A percentile compares a stretch with the other conserved stretches of the same genome.
Evolutionary conservation across 2,888 invertebrate genomes (phyloP).

Genomic region (Hypselothyrea guttata): DNA sequence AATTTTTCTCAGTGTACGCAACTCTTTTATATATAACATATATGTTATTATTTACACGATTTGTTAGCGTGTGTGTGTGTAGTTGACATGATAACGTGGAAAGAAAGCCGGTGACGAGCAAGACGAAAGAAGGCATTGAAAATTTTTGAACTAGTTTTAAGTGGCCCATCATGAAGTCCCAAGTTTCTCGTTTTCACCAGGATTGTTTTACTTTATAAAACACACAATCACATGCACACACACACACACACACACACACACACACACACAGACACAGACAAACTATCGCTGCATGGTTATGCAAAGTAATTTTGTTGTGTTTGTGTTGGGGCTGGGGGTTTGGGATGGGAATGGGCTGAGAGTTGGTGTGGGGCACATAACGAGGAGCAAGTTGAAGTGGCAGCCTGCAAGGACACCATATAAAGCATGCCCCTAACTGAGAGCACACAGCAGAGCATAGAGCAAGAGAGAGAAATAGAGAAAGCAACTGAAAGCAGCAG

Average conservation of each 20-base stretch:
- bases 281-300: constrained; percentile 73
- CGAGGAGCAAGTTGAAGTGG: constrained; percentile 46
- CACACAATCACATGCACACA: constrained; percentile 44
- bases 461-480: not conserved
- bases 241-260: constrained; percentile 14
- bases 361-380: constrained; percentile 24
- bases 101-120: constrained; percentile 67
- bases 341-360: not conserved
- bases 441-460: not conserved
- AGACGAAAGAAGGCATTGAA: constrained; percentile 62
- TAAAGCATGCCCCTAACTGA: constrained; percentile 53
- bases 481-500: constrained; percentile 1
- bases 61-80: constrained; percentile 51
- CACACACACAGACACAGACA: constrained; percentile 32
- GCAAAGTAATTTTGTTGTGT: constrained; percentile 75
- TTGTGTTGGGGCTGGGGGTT: constrained; percentile 37
- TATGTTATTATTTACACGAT: constrained; percentile 73
- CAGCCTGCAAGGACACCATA: constrained; percentile 72
- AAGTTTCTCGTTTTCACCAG: constrained; percentile 77
- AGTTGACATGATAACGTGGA: constrained; percentile 65
- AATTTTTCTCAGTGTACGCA: constrained; percentile 6
- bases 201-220: constrained; percentile 77
- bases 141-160: constrained; percentile 76
- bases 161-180: constrained; percentile 78
- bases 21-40: constrained; percentile 28